Base-by-base conservation (phyloP, 2,888 invertebrate genomes). In the Lasioglossum leucozonium region DNA sequence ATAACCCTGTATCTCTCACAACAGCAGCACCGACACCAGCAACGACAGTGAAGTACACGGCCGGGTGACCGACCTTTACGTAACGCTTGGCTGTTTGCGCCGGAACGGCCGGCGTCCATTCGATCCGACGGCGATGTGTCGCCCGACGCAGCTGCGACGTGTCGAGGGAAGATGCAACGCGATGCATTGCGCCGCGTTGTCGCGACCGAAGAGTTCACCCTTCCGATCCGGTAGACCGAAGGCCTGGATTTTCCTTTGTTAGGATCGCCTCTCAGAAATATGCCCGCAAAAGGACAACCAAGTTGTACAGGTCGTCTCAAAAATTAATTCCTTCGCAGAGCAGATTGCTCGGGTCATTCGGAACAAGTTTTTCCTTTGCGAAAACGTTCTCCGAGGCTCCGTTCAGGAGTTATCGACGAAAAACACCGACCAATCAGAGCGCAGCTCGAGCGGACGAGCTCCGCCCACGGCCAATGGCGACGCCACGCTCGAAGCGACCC, bases 31-130 rank as follows among this genome's bases (percentile, higher is more conserved):
- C 72, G 76, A 74, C 82, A 88, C 71, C 87, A 79, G 85, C 86
- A 83, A 84, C 80, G 82, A 82, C 83, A 81, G 81, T 88, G 91
- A 89, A 90, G 90, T 88, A 91, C 92, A 91, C 92, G 92, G 93
- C 92, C 94, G 94, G 94, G 94, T 95, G 94, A 95, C 94, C 94
- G 95, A 95, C 95, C 95, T 95, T 95, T 95, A 95, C 95, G 94
- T 95, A 95, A 95, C 94, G 92, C 91, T 90, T 88, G 90, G 91
- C 92, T 92, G 92, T 93, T 93, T 88, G 90, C 80, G 84, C 89
- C 89, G 86, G 86, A 83, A 87, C 84, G 87, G 89, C 85, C 91
- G 92, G 91, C 92, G 92, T 90, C 87, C 90, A 90, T 90, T 87
- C 90, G 90, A 90, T 90, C 89, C 89, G 84, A 91, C 88, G 75